These are phyloP conservation scores for Indicator indicator DNA, from an alignment of 2,113 vertebrate species.

Conservation along the genomic window DNA sequence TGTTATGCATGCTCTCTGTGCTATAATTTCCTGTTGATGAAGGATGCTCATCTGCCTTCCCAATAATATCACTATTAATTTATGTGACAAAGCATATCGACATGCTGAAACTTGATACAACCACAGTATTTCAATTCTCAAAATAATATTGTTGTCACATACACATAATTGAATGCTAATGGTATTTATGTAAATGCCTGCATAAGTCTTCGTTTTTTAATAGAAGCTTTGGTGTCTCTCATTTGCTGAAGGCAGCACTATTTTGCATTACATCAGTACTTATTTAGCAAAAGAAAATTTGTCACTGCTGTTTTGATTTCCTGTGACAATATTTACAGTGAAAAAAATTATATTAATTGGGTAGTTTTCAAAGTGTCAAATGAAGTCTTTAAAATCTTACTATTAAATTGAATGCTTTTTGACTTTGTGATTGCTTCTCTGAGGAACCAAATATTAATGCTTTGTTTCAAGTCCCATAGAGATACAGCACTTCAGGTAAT, in stretches of 20 bases:
- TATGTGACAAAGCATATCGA: not conserved
- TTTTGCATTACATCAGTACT: conserved; percentile 14
- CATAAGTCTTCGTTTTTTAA: not conserved
- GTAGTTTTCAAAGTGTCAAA: not conserved
- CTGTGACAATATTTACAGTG: not conserved
- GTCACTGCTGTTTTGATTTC: not conserved
- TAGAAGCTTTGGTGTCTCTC: not conserved
- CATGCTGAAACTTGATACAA: not conserved
- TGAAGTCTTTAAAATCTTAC: not conserved
- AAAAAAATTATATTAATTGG: not conserved
- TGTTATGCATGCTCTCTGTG: not conserved
- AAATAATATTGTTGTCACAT: not conserved
- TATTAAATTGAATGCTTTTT: not conserved
- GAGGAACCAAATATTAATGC: not conserved
- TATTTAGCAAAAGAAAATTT: not conserved
- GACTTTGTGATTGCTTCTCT: not conserved
- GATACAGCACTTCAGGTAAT: not conserved
- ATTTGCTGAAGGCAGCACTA: not conserved
- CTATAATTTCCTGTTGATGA: not conserved
- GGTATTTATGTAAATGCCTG: not conserved
- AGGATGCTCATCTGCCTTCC: not conserved
- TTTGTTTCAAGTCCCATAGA: not conserved
- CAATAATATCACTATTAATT: not conserved
- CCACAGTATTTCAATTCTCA: not conserved
- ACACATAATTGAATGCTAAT: not conserved